A percentile compares a stretch with the other conserved stretches of the same genome.
Conservation (phyloP, 1,140 invertebrate genomes). For the Colletes gigas region DNA sequence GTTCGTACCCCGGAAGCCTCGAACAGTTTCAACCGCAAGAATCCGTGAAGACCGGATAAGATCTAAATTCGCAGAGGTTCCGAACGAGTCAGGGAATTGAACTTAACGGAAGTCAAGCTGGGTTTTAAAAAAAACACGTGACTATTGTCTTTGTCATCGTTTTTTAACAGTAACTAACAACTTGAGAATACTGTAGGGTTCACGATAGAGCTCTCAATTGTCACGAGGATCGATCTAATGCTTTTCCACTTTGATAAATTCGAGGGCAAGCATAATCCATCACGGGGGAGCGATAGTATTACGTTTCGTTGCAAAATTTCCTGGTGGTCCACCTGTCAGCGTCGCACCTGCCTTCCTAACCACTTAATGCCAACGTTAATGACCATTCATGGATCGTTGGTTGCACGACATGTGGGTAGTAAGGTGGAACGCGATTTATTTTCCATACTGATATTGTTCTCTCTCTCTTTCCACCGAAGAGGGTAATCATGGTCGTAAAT, state of each 20-base stretch:
- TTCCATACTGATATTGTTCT: neutral
- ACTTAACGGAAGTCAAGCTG: neutral
- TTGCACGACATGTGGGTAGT: conserved; percentile 55
- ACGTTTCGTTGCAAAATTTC: conserved; percentile 13
- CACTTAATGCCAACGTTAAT: conserved; percentile 65
- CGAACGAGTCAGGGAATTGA: neutral
- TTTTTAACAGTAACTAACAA: neutral
- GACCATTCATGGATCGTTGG: conserved; percentile 65
- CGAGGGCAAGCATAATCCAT: neutral
- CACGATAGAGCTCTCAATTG: no score
- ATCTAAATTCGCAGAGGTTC: neutral
- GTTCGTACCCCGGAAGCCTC: neutral
- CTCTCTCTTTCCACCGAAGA: no score
- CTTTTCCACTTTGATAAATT: neutral
- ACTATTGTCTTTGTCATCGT: neutral
- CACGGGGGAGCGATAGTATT: conserved; percentile 25
- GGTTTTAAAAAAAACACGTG: neutral
- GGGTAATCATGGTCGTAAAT: neutral
- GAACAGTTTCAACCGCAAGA: neutral
- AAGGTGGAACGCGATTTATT: conserved; percentile 48
- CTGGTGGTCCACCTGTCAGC: conserved; percentile 60
- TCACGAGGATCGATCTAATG: no score
- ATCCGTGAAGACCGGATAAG: neutral
- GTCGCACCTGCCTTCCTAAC: conserved; percentile 58
- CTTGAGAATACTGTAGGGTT: no score